Conservation (phyloP, 2,888 invertebrate species). For the Diadegma fenestrale region DNA sequence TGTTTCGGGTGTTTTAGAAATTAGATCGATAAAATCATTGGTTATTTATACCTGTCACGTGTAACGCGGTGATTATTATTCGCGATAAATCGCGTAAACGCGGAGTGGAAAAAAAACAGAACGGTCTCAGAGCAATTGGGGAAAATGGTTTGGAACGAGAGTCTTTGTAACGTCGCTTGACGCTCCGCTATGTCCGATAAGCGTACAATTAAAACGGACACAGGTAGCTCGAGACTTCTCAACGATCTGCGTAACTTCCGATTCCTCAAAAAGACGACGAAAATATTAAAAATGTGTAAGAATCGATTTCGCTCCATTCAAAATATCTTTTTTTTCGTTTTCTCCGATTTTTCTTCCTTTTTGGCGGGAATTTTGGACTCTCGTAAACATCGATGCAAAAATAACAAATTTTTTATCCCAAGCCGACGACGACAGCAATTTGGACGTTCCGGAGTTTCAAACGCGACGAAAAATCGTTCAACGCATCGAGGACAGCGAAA, state of each 20-base stretch:
- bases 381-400: not conserved
- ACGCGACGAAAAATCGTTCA: constrained; percentile 79
- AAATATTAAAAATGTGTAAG: constrained; percentile 80
- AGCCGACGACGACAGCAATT: constrained; percentile 83
- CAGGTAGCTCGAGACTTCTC: constrained; percentile 87
- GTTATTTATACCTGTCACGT: constrained; percentile 26
- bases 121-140: not conserved
- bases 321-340: constrained; percentile 3
- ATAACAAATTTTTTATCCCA: not conserved
- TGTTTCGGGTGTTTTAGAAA: not conserved
- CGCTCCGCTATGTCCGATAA: constrained; percentile 81
- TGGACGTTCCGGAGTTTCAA: constrained; percentile 75
- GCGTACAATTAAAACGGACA: constrained; percentile 81
- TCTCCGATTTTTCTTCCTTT: constrained; percentile 4
- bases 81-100: not conserved
- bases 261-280: constrained; percentile 88
- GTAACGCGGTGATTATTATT: not conserved
- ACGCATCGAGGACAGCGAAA: constrained; percentile 83
- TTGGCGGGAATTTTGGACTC: not conserved
- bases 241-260: constrained; percentile 89
- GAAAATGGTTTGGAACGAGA: constrained; percentile 68
- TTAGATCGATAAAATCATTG: not conserved
- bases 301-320: not conserved
- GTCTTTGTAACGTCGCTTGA: constrained; percentile 59
- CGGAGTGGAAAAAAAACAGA: not conserved